phyloP scores from a whole-genome alignment of 1,140 invertebrate genomes.

The Bradysia coprophila region DNA sequence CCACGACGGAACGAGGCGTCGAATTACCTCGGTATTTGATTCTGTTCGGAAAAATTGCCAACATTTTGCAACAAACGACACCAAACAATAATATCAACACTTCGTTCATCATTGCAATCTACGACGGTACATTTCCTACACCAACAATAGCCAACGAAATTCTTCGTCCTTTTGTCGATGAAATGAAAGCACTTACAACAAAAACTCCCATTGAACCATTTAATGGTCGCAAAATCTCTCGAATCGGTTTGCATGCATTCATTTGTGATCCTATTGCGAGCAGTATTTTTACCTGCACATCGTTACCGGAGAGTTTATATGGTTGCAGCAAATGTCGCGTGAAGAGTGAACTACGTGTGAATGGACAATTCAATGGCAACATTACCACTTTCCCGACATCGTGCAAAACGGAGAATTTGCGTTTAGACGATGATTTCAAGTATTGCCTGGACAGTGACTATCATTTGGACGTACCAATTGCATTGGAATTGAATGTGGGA shows the following conservation, averaged over 20 bases:
- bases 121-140: constrained; percentile 1
- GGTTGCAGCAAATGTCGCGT: constrained; percentile 2
- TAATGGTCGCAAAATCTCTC: neutral
- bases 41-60: constrained; percentile 1
- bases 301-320: constrained; percentile 2
- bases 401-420: neutral
- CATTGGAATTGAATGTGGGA: constrained; percentile 8
- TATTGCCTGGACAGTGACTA: constrained; percentile 1
- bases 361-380: neutral
- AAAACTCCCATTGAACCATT: neutral
- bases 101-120: constrained; percentile 2
- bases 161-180: constrained; percentile 2
- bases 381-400: constrained; percentile 1
- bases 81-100: neutral
- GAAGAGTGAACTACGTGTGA: neutral
- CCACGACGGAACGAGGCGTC: neutral
- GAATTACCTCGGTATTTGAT: constrained; percentile 2
- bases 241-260: constrained; percentile 1
- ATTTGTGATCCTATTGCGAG: constrained; percentile 1
- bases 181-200: neutral
- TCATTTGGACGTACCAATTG: constrained; percentile 4
- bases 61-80: neutral
- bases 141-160: constrained; percentile 4
- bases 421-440: constrained; percentile 3
- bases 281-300: constrained; percentile 2